A percentile compares a stretch with the other conserved stretches of the same genome.
phyloP scores from a whole-genome alignment of 2,797 vertebrate genomes.

The Thaleichthys pacificus region DNA sequence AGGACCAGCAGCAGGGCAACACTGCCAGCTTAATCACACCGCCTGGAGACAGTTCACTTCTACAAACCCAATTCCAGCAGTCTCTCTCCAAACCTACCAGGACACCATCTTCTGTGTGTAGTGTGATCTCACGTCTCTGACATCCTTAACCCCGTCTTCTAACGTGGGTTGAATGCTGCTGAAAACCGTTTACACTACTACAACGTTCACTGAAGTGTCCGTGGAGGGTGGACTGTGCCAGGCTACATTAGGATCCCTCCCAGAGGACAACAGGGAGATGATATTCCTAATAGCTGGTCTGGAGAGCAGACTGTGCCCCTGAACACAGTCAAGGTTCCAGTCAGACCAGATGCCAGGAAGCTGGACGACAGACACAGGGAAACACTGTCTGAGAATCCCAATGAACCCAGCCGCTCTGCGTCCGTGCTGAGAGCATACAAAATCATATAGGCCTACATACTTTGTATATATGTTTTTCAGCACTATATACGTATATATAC shows the following conservation, averaged over 20 bases:
- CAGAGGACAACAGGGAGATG: no score
- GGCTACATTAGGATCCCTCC: no score
- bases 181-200: no score
- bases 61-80: neutral
- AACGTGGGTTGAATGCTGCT: no score
- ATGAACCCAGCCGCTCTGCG: neutral
- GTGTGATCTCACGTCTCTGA: neutral
- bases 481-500: no score
- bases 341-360: conserved; percentile 39
- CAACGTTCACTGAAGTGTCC: no score
- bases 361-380: conserved; percentile 43
- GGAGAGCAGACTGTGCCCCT: conserved; percentile 23
- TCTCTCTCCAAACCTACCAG: no score
- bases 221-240: no score
- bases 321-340: conserved; percentile 57
- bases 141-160: neutral
- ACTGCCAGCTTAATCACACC: neutral
- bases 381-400: neutral
- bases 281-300: neutral
- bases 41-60: neutral
- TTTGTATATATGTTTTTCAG: no score
- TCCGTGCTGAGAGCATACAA: neutral
- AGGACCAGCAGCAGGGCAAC: neutral
- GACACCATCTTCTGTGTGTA: neutral
- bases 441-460: no score